Evolutionary conservation across 2,113 vertebrate genomes (phyloP).

Genomic region (Stegastes partitus): DNA sequence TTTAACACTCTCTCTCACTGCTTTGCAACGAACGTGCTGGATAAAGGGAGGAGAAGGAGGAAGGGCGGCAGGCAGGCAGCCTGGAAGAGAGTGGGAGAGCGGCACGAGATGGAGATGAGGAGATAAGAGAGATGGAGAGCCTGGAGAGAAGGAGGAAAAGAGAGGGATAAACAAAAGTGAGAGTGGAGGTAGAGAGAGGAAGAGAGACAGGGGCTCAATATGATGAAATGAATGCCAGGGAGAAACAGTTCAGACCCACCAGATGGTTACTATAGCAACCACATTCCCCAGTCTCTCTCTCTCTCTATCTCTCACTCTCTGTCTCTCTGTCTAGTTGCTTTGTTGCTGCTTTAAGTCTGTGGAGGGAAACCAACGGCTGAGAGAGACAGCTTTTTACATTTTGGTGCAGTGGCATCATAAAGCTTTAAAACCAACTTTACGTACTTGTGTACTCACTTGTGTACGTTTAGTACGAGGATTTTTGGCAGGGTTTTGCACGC

Average conservation of each 20-base stretch:
- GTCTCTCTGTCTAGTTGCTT: conserved; percentile 69
- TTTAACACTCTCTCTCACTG: conserved; percentile 40
- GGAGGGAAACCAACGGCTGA: conserved; percentile 69
- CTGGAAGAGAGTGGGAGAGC: conserved; percentile 39
- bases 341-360: conserved; percentile 78
- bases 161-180: conserved; percentile 68
- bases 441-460: conserved; percentile 9
- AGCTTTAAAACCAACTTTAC: conserved; percentile 58
- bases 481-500: not conserved
- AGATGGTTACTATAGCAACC: conserved; percentile 84
- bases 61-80: conserved; percentile 14
- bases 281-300: conserved; percentile 73
- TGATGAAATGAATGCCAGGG: conserved; percentile 81
- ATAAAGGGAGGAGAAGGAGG: conserved; percentile 8
- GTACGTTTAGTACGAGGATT: not conserved
- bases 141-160: conserved; percentile 49
- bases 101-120: conserved; percentile 57
- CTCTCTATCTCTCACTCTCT: conserved; percentile 49
- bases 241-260: conserved; percentile 81
- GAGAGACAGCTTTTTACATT: conserved; percentile 65
- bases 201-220: conserved; percentile 67
- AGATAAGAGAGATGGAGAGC: conserved; percentile 62
- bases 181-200: conserved; percentile 53
- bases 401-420: conserved; percentile 77
- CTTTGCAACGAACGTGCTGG: conserved; percentile 48